Percentiles rank a stretch among this genome's conserved stretches.
These are phyloP conservation scores for Varanus salvator DNA, from an alignment of 2,113 vertebrate species.

Conservation along the genomic window DNA sequence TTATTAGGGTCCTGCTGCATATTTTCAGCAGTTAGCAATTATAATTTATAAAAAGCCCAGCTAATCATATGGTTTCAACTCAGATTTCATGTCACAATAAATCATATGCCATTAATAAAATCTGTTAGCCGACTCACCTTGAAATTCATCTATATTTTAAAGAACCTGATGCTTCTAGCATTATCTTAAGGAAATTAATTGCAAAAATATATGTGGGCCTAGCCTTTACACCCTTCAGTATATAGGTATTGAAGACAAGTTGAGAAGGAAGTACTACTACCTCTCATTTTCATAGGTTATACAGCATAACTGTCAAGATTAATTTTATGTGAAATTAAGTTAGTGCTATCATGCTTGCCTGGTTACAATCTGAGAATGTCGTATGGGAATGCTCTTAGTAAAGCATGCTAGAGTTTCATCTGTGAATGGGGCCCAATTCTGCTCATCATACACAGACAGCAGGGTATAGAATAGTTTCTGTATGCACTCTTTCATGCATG, in stretches of 20 bases:
- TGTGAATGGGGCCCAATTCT: background rate
- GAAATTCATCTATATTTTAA: conserved; percentile 83
- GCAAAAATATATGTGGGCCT: conserved; percentile 75
- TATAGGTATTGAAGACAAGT: conserved; percentile 58
- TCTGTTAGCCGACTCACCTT: conserved; percentile 75
- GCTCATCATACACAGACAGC: background rate
- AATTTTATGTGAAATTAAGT: conserved; percentile 41
- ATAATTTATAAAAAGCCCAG: conserved; percentile 73
- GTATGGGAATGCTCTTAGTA: background rate
- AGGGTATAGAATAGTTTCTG: background rate
- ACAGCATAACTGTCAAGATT: conserved; percentile 37
- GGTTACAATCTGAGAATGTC: conserved; percentile 3
- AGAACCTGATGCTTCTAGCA: conserved; percentile 78
- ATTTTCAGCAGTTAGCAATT: conserved; percentile 74
- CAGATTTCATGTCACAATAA: conserved; percentile 77
- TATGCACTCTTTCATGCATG: background rate
- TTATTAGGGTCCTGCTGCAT: conserved; percentile 62
- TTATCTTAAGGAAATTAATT: conserved; percentile 84
- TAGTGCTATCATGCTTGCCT: conserved; percentile 46
- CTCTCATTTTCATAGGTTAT: conserved; percentile 46
- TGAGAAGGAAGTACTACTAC: conserved; percentile 18
- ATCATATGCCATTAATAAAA: conserved; percentile 78
- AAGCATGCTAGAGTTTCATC: background rate
- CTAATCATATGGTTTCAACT: conserved; percentile 75
- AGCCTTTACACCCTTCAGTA: conserved; percentile 57